A percentile compares a stretch with the other conserved stretches of the same genome.
Evolutionary conservation across 2,888 invertebrate species (phyloP).

Genomic region (Chaitophorus viminalis): DNA sequence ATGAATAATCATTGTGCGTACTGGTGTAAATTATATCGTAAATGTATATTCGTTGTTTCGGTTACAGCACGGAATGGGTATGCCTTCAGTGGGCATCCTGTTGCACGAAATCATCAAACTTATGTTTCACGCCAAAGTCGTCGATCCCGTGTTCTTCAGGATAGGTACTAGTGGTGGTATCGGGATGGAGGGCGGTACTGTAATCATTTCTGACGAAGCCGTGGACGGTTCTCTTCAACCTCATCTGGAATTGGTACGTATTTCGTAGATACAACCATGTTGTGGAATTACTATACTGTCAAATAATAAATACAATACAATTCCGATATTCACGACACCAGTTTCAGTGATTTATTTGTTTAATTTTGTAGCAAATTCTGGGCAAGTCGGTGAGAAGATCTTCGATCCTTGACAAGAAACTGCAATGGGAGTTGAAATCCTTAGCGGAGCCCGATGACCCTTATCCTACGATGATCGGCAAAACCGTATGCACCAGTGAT

Average conservation of each 20-base stretch:
- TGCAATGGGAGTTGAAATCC: conserved; percentile 82
- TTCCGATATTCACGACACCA: not conserved
- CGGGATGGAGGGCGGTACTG: conserved; percentile 91
- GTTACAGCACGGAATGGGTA: conserved; percentile 95
- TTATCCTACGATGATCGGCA: conserved; percentile 87
- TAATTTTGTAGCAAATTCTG: conserved; percentile 77
- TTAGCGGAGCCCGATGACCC: conserved; percentile 82
- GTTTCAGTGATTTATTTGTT: not conserved
- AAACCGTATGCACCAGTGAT: conserved; percentile 96
- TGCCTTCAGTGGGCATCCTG: conserved; percentile 93
- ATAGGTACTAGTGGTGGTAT: conserved; percentile 94
- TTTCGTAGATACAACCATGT: not conserved
- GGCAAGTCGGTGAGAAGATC: conserved; percentile 85
- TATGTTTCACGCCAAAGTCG: conserved; percentile 90
- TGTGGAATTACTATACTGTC: not conserved
- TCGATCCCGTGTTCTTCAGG: conserved; percentile 91
- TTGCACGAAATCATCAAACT: conserved; percentile 96
- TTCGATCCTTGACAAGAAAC: conserved; percentile 82
- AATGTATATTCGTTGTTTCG: conserved; percentile 64
- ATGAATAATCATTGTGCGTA: too few relatives aligned
- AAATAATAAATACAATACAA: not conserved
- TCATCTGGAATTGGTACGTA: conserved; percentile 82
- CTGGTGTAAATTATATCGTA: too few relatives aligned
- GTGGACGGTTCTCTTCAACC: conserved; percentile 87
- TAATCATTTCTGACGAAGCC: conserved; percentile 91